Evolutionary conservation across 2,888 invertebrate genomes (phyloP).

Genomic region (Hypolimnas misippus): DNA sequence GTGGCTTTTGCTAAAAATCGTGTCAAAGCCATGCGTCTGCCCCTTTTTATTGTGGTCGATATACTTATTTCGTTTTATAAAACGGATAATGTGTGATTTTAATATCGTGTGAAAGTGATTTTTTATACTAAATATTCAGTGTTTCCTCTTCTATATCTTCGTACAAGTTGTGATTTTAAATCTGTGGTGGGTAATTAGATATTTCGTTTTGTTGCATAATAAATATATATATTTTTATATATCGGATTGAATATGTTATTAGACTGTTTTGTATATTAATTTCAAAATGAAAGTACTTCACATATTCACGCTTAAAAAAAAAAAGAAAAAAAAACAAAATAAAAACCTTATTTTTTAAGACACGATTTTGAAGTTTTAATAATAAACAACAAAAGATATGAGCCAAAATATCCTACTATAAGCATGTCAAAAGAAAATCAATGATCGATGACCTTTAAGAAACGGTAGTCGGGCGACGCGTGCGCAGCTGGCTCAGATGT

Average conservation of each 20-base stretch:
- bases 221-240: background rate
- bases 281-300: background rate
- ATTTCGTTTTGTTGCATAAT: conserved; percentile 3
- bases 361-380: background rate
- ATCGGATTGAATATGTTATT: too few relatives aligned
- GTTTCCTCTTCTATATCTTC: conserved; percentile 36
- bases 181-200: conserved; percentile 33
- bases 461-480: conserved; percentile 59
- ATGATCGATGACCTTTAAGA: conserved; percentile 47
- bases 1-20: conserved; percentile 33
- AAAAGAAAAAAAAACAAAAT: background rate
- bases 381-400: too few relatives aligned
- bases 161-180: conserved; percentile 19
- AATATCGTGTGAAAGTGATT: conserved; percentile 64
- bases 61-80: conserved; percentile 47
- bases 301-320: background rate
- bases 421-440: conserved; percentile 36
- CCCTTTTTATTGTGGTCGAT: conserved; percentile 50
- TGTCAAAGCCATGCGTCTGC: conserved; percentile 53
- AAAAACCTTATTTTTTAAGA: background rate
- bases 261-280: too few relatives aligned
- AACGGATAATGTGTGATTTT: conserved; percentile 52
- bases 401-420: too few relatives aligned
- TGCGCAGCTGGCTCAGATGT: conserved; percentile 54
- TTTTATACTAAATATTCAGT: conserved; percentile 18